These are phyloP conservation scores for Drosophila quadrilineata DNA, from an alignment of 1,140 invertebrate species.

Conservation along the genomic window DNA sequence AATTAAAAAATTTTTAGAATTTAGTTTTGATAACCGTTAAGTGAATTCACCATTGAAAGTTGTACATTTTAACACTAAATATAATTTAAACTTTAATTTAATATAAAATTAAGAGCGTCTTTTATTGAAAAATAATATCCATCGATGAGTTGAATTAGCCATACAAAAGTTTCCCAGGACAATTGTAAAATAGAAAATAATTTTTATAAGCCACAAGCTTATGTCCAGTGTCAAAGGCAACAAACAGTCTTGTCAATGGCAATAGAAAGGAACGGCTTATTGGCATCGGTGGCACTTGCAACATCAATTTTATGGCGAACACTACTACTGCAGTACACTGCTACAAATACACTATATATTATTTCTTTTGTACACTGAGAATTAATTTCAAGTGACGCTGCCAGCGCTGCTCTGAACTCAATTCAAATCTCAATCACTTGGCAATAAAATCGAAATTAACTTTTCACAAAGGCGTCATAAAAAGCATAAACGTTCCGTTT, in stretches of 20 bases:
- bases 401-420: constrained; percentile 35
- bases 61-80: too few species aligned
- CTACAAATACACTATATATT: neutral
- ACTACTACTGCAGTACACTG: too few species aligned
- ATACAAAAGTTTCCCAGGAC: too few species aligned
- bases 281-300: constrained; percentile 53
- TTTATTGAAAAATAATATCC: too few species aligned
- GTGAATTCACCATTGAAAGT: too few species aligned
- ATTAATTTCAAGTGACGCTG: constrained; percentile 44
- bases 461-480: constrained; percentile 71
- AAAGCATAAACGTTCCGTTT: constrained; percentile 47
- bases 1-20: too few species aligned
- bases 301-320: constrained; percentile 10
- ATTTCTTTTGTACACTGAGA: constrained; percentile 10
- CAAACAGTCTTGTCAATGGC: constrained; percentile 60
- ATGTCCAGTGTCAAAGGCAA: too few species aligned
- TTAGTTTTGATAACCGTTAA: too few species aligned
- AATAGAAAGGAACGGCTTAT: constrained; percentile 71
- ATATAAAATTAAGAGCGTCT: too few species aligned
- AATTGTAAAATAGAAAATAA: too few species aligned
- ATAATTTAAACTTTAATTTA: too few species aligned
- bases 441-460: constrained; percentile 78
- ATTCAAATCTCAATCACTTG: constrained; percentile 77
- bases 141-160: too few species aligned
- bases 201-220: constrained; percentile 68